A percentile compares a stretch with the other conserved stretches of the same genome.
Conservation (phyloP, 2,113 vertebrate species). For the Triplophysa rosa region DNA sequence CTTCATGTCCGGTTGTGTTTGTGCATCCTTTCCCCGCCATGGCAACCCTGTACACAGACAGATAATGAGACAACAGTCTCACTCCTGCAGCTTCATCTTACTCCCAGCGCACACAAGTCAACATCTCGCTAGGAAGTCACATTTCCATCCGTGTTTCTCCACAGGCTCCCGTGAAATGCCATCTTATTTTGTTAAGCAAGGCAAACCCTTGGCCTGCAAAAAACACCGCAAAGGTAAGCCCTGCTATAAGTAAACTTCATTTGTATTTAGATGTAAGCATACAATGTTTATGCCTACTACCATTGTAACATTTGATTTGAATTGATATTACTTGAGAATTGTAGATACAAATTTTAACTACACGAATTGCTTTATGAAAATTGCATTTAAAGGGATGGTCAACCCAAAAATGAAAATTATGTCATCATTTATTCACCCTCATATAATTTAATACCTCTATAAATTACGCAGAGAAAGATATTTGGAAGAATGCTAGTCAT, state of each 20-base stretch:
- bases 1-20: conserved; percentile 11
- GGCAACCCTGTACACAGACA: conserved; percentile 42
- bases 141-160: background rate
- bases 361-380: too few species aligned
- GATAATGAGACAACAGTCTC: conserved; percentile 36
- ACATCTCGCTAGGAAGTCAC: background rate
- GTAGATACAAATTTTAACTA: too few species aligned
- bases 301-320: background rate
- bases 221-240: conserved; percentile 9
- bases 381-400: too few species aligned
- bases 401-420: too few species aligned
- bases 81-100: conserved; percentile 2
- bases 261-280: background rate
- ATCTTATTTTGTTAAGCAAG: conserved; percentile 18
- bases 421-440: too few species aligned
- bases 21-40: conserved; percentile 37
- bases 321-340: background rate
- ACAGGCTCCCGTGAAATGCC: background rate
- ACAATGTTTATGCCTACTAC: background rate
- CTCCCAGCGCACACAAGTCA: background rate
- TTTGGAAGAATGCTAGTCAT: too few species aligned
- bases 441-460: too few species aligned
- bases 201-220: conserved; percentile 7
- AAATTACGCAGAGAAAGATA: too few species aligned
- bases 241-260: background rate